Conservation (phyloP, 1,140 invertebrate genomes). For the Polypedilum pembai region DNA sequence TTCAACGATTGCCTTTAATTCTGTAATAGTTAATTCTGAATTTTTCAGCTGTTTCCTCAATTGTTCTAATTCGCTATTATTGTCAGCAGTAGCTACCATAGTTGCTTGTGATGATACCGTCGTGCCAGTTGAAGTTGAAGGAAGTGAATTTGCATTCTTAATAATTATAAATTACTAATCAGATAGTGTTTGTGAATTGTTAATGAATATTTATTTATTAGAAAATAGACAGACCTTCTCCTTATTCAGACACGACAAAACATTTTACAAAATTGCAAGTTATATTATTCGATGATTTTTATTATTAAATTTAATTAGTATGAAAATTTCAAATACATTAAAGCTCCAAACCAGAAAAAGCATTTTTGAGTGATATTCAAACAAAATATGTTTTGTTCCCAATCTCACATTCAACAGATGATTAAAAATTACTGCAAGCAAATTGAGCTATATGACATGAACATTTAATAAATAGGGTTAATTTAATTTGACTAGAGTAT, state of each 20-base stretch:
- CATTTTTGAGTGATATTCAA: not conserved
- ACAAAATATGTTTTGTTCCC: not conserved
- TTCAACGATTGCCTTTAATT: constrained; percentile 51
- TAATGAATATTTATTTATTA: not conserved
- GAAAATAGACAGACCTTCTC: not conserved
- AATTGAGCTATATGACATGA: not conserved
- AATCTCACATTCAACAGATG: not conserved
- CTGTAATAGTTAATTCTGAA: constrained; percentile 49
- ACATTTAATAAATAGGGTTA: not conserved
- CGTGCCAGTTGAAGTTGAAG: not conserved
- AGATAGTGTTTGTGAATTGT: not conserved
- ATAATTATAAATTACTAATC: not conserved
- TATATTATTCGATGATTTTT: not conserved
- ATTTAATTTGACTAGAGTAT: not conserved
- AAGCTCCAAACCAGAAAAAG: constrained; percentile 33
- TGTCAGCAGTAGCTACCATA: not conserved
- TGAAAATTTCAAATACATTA: constrained; percentile 35
- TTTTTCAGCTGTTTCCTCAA: constrained; percentile 45
- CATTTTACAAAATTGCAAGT: not conserved
- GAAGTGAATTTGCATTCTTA: not conserved
- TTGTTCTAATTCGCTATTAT: constrained; percentile 37
- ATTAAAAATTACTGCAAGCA: not conserved
- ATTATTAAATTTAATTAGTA: too few species aligned
- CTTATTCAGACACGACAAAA: not conserved
- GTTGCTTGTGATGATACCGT: not conserved